These are phyloP conservation scores for Rhagonycha fulva DNA, from an alignment of 2,888 invertebrate species.

Conservation along the genomic window DNA sequence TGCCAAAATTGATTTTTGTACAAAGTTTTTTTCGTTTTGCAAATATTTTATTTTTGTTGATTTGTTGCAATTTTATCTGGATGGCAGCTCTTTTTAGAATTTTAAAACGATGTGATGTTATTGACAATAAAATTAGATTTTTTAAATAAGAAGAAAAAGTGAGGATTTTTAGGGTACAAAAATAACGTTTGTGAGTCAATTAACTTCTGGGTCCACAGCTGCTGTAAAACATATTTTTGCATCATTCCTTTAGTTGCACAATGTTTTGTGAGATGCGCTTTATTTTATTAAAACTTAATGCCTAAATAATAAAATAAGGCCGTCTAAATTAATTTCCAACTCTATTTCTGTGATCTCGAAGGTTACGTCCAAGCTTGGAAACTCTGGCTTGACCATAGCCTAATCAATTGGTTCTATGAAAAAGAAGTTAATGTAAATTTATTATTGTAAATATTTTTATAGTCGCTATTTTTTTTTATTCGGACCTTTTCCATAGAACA, in stretches of 20 bases:
- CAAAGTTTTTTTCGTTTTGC: not conserved
- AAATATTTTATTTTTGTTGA: conserved; percentile 15
- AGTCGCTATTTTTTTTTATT: not conserved
- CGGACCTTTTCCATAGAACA: not conserved
- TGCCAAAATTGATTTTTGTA: conserved; percentile 22
- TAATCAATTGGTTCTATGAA: not conserved
- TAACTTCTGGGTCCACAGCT: not conserved
- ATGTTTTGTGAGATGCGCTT: conserved; percentile 9
- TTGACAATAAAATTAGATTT: not conserved
- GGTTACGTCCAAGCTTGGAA: not conserved
- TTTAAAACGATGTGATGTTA: conserved; percentile 15
- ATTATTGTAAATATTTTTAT: not conserved
- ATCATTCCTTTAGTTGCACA: conserved; percentile 15
- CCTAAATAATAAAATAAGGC: conserved; percentile 17
- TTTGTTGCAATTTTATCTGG: conserved; percentile 30
- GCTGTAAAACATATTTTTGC: not conserved
- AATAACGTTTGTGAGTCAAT: conserved; percentile 1
- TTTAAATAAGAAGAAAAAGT: not conserved
- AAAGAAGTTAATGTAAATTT: not conserved
- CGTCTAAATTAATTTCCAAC: conserved; percentile 46
- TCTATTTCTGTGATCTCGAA: conserved; percentile 56
- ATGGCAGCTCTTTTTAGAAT: conserved; percentile 30
- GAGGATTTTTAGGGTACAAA: conserved; percentile 2
- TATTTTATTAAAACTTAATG: conserved; percentile 12
- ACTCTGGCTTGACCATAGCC: not conserved